phyloP scores from a whole-genome alignment of 1,140 invertebrate species.

The Uloborus diversus region DNA sequence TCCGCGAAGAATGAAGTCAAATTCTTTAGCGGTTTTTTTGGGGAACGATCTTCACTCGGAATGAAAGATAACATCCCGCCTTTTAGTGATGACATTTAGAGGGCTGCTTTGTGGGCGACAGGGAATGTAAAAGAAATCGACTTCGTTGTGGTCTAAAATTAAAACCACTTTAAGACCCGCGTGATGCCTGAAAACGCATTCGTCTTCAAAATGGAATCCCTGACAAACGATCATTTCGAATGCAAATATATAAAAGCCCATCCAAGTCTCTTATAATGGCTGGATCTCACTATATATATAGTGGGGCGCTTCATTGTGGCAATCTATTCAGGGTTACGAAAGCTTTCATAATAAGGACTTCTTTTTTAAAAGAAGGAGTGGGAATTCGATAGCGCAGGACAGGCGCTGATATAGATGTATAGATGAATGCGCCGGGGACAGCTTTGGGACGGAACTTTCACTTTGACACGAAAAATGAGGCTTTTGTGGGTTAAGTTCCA shows the following conservation, averaged over 20 bases:
- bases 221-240: not conserved
- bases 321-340: not conserved
- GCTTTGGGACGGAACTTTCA: not conserved
- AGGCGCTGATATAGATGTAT: not conserved
- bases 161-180: not conserved
- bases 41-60: too few relatives aligned
- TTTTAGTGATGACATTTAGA: too few relatives aligned
- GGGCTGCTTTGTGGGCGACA: too few relatives aligned
- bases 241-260: not conserved
- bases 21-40: too few relatives aligned
- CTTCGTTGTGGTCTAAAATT: not conserved
- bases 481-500: conserved; percentile 3
- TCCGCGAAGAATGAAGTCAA: too few relatives aligned
- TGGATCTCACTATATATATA: not conserved
- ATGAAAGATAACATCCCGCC: too few relatives aligned
- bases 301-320: not conserved
- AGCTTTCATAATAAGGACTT: conserved; percentile 14
- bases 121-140: not conserved
- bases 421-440: not conserved
- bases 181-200: not conserved
- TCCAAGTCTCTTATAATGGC: not conserved
- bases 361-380: not conserved
- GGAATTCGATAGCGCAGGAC: not conserved
- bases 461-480: not conserved
- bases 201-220: not conserved